These are phyloP conservation scores for Neoascia interrupta DNA, from an alignment of 2,888 invertebrate genomes.

Conservation along the genomic window DNA sequence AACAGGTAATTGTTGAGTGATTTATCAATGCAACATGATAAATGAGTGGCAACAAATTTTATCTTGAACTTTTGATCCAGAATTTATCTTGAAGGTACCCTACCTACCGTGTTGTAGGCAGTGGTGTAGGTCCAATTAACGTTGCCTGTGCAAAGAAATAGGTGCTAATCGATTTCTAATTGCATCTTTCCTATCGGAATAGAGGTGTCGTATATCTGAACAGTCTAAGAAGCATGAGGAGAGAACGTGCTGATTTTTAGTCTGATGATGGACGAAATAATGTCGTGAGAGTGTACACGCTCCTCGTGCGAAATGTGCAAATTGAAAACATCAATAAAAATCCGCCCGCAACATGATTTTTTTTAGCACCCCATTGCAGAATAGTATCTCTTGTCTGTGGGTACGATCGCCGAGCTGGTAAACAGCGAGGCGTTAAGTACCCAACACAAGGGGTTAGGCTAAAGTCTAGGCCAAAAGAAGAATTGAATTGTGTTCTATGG, in stretches of 20 bases:
- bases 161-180: conserved; percentile 65
- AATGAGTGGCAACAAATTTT: conserved; percentile 43
- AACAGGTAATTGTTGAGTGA: conserved; percentile 61
- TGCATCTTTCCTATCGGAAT: conserved; percentile 39
- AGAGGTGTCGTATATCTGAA: background rate
- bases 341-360: conserved; percentile 61
- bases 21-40: conserved; percentile 62
- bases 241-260: conserved; percentile 16
- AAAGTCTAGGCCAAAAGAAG: no score
- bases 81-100: conserved; percentile 47
- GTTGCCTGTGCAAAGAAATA: conserved; percentile 22
- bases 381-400: conserved; percentile 2
- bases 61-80: conserved; percentile 61
- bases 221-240: conserved; percentile 16
- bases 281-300: background rate
- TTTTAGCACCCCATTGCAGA: conserved; percentile 44
- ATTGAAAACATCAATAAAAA: conserved; percentile 49
- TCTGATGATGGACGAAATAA: background rate
- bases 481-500: no score
- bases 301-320: conserved; percentile 38
- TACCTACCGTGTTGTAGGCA: conserved; percentile 8
- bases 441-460: conserved; percentile 4
- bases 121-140: conserved; percentile 24
- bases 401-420: conserved; percentile 4
- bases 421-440: conserved; percentile 38